Evolutionary conservation across 2,113 vertebrate species (phyloP).

Genomic region (Saimiri boliviensis): DNA sequence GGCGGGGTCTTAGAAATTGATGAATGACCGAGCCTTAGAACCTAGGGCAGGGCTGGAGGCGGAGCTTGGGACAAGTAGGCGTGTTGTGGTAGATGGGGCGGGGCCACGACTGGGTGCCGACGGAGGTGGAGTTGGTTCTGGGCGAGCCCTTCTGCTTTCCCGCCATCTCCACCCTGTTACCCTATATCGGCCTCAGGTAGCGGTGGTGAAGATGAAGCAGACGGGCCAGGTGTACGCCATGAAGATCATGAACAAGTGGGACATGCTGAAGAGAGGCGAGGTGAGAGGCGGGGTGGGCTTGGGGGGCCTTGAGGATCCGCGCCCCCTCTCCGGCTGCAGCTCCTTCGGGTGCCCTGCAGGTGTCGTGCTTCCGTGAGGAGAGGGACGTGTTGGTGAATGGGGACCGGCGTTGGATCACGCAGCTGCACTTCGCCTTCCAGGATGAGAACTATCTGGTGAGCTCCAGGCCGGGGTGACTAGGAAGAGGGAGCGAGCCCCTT

Average conservation of each 20-base stretch:
- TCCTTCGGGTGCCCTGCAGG: constrained; percentile 72
- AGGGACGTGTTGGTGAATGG: constrained; percentile 90
- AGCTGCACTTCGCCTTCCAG: constrained; percentile 92
- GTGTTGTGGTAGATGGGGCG: background rate
- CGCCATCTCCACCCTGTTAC: background rate
- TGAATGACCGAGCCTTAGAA: constrained; percentile 61
- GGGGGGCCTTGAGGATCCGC: background rate
- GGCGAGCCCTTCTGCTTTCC: rapidly evolving
- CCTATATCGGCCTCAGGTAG: constrained; percentile 82
- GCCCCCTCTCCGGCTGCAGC: background rate
- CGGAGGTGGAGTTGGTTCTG: background rate
- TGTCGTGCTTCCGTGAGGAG: constrained; percentile 91
- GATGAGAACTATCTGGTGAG: constrained; percentile 92
- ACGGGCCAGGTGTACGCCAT: constrained; percentile 90
- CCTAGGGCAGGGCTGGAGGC: background rate
- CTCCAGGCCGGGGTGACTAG: background rate
- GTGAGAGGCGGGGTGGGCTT: constrained; percentile 72
- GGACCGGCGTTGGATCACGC: constrained; percentile 90
- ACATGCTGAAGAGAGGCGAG: constrained; percentile 90
- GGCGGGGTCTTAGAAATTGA: constrained; percentile 48
- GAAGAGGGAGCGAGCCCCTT: background rate
- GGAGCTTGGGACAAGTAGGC: background rate
- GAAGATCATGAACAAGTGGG: constrained; percentile 95
- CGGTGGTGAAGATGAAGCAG: constrained; percentile 87
- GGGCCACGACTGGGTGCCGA: background rate